Evolutionary conservation across 1,140 invertebrate species (phyloP).

Genomic region (Pseudachorutes palmiensis): DNA sequence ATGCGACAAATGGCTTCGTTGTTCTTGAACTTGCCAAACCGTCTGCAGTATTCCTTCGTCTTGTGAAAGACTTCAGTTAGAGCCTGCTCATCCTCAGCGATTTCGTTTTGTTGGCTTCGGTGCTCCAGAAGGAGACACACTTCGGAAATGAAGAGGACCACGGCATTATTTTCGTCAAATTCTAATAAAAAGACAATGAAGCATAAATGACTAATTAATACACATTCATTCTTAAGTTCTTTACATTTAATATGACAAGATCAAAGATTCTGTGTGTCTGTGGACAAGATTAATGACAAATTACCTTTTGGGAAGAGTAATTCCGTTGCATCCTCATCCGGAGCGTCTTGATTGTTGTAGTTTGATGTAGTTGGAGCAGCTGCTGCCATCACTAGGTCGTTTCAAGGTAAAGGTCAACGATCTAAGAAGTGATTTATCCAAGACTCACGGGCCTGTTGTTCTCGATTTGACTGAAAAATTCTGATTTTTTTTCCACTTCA

Average conservation of each 20-base stretch:
- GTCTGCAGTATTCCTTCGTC: constrained; percentile 88
- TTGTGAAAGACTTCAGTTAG: constrained; percentile 98
- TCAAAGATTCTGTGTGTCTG: too few relatives aligned
- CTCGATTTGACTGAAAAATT: too few relatives aligned
- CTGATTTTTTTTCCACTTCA: too few relatives aligned
- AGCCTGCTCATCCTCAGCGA: constrained; percentile 95
- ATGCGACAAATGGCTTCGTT: constrained; percentile 95
- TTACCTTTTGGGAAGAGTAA: constrained; percentile 78
- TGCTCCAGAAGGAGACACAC: constrained; percentile 97
- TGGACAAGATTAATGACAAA: too few relatives aligned
- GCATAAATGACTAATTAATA: neutral
- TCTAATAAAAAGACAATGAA: constrained; percentile 55
- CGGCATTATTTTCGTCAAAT: constrained; percentile 97
- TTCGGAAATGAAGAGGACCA: constrained; percentile 95
- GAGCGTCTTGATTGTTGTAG: constrained; percentile 26
- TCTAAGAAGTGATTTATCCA: too few relatives aligned
- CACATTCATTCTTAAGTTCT: neutral
- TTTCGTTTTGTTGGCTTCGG: constrained; percentile 94
- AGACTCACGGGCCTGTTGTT: too few relatives aligned
- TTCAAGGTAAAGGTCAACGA: too few relatives aligned
- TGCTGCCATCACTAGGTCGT: too few relatives aligned
- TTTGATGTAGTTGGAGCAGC: constrained; percentile 12
- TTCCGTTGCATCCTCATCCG: constrained; percentile 73
- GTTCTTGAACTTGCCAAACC: constrained; percentile 96
- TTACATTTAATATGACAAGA: too few relatives aligned